Evolutionary conservation across 2,113 vertebrate species (phyloP).

Genomic region (Struthio camelus): DNA sequence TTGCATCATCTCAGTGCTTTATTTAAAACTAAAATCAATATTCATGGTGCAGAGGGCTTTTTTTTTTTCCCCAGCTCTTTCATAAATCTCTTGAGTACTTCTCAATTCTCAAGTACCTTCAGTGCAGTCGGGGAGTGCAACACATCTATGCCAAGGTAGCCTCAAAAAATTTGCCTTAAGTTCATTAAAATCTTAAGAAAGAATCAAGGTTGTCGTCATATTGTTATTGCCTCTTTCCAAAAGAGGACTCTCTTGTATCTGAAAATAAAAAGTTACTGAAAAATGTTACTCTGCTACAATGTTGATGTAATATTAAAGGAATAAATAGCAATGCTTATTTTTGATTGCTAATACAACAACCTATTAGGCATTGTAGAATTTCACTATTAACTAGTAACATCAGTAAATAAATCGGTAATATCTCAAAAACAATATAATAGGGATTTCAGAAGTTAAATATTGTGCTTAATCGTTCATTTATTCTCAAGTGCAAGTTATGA

Average conservation of each 20-base stretch:
- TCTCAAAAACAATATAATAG: background rate
- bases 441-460: constrained; percentile 5
- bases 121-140: constrained; percentile 5
- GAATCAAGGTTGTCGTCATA: background rate
- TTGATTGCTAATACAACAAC: background rate
- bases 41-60: constrained; percentile 13
- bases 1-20: constrained; percentile 38
- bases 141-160: background rate
- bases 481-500: background rate
- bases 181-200: background rate
- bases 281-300: background rate
- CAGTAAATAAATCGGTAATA: constrained; percentile 3
- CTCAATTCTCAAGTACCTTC: constrained; percentile 29
- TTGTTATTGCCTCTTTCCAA: background rate
- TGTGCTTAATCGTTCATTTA: too few species aligned
- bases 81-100: constrained; percentile 39
- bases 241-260: background rate
- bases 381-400: background rate
- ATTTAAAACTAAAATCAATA: constrained; percentile 61
- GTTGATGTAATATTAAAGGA: background rate
- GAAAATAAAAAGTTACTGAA: background rate
- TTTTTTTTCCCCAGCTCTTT: background rate
- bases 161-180: background rate
- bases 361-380: background rate
- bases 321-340: background rate